Conservation (phyloP, 2,113 vertebrate genomes). For the Ptilorrhoa leucosticta region DNA sequence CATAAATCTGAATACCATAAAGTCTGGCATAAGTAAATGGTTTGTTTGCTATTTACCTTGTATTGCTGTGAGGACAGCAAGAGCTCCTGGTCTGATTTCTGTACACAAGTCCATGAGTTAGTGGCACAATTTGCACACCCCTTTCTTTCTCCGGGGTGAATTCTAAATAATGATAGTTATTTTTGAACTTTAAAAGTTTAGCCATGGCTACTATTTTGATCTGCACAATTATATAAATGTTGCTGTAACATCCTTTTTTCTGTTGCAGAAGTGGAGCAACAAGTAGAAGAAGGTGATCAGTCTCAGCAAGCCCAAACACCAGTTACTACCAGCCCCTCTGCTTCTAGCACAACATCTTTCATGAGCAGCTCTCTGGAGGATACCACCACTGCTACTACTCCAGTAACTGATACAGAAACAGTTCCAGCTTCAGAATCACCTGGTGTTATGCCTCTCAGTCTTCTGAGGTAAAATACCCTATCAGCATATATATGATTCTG, state of each 20-base stretch:
- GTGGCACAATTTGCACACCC: background rate
- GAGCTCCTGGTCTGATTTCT: background rate
- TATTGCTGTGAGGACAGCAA: background rate
- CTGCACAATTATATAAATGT: background rate
- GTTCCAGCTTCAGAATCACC: conserved; percentile 93
- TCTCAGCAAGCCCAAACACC: conserved; percentile 91
- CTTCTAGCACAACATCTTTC: conserved; percentile 96
- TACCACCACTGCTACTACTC: conserved; percentile 96
- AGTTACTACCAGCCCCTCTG: conserved; percentile 94
- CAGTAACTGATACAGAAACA: conserved; percentile 94
- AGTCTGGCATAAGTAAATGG: background rate
- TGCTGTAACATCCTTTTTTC: background rate
- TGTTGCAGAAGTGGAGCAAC: conserved; percentile 80
- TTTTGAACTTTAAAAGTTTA: background rate
- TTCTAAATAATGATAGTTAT: background rate
- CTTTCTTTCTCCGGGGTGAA: background rate
- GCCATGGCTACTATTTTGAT: background rate
- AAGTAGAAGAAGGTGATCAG: conserved; percentile 84
- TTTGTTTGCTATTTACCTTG: background rate
- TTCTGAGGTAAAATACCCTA: conserved; percentile 81
- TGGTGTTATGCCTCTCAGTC: conserved; percentile 96
- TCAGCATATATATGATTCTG: background rate
- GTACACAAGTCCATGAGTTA: background rate
- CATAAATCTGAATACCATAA: background rate
- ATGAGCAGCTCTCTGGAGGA: conserved; percentile 98